phyloP scores from a whole-genome alignment of 1,140 invertebrate genomes.

The Drosophila pandora region DNA sequence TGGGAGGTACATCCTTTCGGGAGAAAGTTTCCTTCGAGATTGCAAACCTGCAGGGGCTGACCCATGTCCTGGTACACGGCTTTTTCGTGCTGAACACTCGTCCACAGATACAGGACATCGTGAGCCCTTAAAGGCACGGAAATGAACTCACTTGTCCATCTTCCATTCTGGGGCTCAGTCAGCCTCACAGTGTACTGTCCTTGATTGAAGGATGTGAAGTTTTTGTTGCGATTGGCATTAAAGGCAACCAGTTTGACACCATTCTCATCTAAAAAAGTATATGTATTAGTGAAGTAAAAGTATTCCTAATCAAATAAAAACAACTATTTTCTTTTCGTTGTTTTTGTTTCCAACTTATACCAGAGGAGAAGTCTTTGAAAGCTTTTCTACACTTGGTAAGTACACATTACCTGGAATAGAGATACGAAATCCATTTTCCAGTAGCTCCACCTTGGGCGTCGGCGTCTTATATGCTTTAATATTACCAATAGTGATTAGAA shows the following conservation, averaged over 20 bases:
- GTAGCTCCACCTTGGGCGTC: slow-evolving; percentile 47
- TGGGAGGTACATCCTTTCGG: slow-evolving; percentile 26
- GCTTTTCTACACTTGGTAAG: not conserved
- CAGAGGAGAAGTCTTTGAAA: not conserved
- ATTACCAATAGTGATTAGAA: slow-evolving; percentile 1
- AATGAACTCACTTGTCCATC: slow-evolving; percentile 54
- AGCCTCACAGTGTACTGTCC: slow-evolving; percentile 59
- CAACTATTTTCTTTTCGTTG: not conserved
- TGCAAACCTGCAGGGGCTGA: slow-evolving; percentile 38
- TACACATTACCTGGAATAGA: slow-evolving; percentile 68
- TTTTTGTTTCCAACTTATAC: not conserved
- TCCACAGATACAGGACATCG: slow-evolving; percentile 69
- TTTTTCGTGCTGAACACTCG: slow-evolving; percentile 65
- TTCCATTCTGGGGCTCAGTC: slow-evolving; percentile 34
- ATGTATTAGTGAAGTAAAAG: not conserved
- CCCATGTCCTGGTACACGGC: slow-evolving; percentile 52
- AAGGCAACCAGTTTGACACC: slow-evolving; percentile 71
- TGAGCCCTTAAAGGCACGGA: slow-evolving; percentile 38
- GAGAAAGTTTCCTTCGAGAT: slow-evolving; percentile 35
- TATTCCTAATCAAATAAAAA: not conserved
- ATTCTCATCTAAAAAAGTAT: slow-evolving; percentile 49
- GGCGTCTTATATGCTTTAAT: slow-evolving; percentile 55
- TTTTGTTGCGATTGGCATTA: slow-evolving; percentile 75
- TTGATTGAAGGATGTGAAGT: slow-evolving; percentile 63
- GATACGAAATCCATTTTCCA: slow-evolving; percentile 60